phyloP scores from a whole-genome alignment of 2,888 invertebrate species.

The Lasioglossum morio region DNA sequence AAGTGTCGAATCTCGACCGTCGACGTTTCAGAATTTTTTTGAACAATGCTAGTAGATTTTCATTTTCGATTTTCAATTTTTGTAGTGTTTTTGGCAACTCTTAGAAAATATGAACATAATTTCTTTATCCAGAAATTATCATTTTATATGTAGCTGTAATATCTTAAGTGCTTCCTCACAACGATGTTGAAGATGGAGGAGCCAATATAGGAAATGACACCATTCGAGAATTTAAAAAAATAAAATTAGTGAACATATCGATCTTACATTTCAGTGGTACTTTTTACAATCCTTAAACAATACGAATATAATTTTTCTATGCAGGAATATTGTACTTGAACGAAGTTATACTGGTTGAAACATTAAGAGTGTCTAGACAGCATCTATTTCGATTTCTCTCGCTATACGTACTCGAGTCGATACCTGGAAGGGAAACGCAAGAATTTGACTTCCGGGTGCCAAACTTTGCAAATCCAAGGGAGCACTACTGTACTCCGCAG shows the following conservation, averaged over 20 bases:
- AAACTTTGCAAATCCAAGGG: background rate
- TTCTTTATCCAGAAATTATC: background rate
- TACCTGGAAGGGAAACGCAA: background rate
- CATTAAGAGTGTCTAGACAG: background rate
- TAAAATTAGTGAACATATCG: background rate
- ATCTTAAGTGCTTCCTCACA: background rate
- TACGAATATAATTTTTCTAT: background rate
- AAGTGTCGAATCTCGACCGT: too few relatives aligned
- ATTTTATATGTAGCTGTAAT: too few relatives aligned
- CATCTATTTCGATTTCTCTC: too few relatives aligned
- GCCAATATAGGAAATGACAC: background rate
- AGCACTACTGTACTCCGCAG: constrained; percentile 4
- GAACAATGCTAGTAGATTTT: background rate
- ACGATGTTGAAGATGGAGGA: too few relatives aligned
- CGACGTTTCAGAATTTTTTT: too few relatives aligned
- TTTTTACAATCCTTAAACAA: background rate
- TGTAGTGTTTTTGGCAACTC: background rate
- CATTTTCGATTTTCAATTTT: background rate
- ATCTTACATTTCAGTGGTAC: background rate
- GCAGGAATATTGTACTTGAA: background rate
- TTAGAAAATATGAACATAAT: background rate
- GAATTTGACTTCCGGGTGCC: background rate
- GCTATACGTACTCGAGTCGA: background rate
- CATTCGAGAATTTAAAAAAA: background rate
- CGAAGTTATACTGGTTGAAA: background rate